Evolutionary conservation across 2,113 vertebrate genomes (phyloP).

Genomic region (Propithecus coquereli): DNA sequence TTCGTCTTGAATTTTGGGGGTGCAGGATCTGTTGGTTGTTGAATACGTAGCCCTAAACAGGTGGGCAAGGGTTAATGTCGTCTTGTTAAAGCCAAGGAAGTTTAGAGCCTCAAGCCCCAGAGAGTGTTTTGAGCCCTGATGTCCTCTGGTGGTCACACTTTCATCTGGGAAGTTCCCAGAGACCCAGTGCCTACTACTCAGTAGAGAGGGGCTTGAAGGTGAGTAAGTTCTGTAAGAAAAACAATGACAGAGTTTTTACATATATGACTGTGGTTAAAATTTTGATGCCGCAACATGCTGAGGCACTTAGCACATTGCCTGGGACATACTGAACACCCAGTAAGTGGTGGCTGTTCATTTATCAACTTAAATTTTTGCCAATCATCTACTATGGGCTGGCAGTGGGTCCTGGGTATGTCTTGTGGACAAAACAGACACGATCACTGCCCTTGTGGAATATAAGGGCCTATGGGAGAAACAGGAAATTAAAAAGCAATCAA

Average conservation of each 20-base stretch:
- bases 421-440: background rate
- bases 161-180: background rate
- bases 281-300: background rate
- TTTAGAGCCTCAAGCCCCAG: background rate
- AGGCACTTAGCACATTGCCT: background rate
- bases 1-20: background rate
- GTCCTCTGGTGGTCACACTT: background rate
- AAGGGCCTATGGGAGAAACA: background rate
- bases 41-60: too few relatives aligned
- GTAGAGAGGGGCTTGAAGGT: background rate
- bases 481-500: background rate
- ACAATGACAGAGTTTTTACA: background rate
- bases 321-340: background rate
- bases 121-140: background rate
- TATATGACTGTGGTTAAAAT: background rate
- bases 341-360: background rate
- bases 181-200: background rate
- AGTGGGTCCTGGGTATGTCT: background rate
- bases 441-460: too few relatives aligned
- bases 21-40: background rate
- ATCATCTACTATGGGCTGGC: background rate
- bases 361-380: background rate
- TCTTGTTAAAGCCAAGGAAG: background rate
- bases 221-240: background rate
- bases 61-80: rapidly evolving